Evolutionary conservation across 2,113 vertebrate genomes (phyloP).

Genomic region (Anas platyrhynchos): DNA sequence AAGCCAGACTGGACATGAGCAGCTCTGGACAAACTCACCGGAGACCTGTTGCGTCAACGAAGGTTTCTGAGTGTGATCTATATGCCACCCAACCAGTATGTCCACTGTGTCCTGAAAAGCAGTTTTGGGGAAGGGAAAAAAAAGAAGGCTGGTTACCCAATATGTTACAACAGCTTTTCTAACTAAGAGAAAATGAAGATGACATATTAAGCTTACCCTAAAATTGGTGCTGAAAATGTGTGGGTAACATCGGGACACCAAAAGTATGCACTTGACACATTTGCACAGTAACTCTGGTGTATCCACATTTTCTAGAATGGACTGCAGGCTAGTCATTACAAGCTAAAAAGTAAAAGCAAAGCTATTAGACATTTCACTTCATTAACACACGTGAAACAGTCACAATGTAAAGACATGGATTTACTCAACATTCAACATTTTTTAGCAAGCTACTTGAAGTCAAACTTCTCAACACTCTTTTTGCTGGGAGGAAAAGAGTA

Average conservation of each 20-base stretch:
- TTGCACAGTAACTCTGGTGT: slow-evolving; percentile 98
- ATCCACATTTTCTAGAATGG: slow-evolving; percentile 97
- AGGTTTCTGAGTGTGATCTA: slow-evolving; percentile 97
- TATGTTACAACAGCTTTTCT: neutral
- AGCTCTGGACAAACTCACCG: slow-evolving; percentile 78
- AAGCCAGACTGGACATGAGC: neutral
- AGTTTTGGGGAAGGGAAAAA: neutral
- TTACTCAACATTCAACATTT: neutral
- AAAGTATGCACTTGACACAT: slow-evolving; percentile 95
- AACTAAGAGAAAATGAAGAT: rapidly evolving
- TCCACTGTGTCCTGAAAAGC: slow-evolving; percentile 93
- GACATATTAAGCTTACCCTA: slow-evolving; percentile 81
- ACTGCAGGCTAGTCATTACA: slow-evolving; percentile 98
- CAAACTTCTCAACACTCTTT: neutral
- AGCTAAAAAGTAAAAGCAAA: slow-evolving; percentile 78
- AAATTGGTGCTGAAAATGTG: slow-evolving; percentile 99
- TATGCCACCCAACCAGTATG: slow-evolving; percentile 98
- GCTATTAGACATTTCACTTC: neutral
- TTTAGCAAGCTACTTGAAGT: neutral
- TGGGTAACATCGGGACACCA: slow-evolving; percentile 95
- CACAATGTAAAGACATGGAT: neutral
- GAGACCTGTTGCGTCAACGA: slow-evolving; percentile 94
- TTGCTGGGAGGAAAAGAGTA: neutral
- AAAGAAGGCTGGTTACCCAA: neutral
- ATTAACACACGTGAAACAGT: neutral